Conservation (phyloP, 2,113 vertebrate genomes). For the Ameiurus melas region DNA sequence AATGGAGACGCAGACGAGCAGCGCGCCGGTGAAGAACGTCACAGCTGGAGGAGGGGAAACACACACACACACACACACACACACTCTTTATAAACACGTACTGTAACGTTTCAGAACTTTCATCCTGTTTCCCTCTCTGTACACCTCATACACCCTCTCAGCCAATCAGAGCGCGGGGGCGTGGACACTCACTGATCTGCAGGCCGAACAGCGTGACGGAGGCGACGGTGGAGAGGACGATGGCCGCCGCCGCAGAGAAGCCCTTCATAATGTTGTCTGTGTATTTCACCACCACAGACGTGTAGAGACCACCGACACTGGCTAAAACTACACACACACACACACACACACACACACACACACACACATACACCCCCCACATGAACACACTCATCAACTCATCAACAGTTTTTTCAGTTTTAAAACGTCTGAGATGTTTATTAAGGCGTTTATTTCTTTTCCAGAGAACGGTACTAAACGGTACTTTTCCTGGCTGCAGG, state of each 20-base stretch:
- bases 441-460: too few relatives aligned
- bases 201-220: constrained; percentile 91
- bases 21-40: constrained; percentile 80
- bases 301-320: constrained; percentile 94
- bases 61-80: constrained; percentile 30
- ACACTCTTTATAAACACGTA: not conserved
- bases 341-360: constrained; percentile 1
- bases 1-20: constrained; percentile 93
- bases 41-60: constrained; percentile 71
- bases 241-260: constrained; percentile 93
- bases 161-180: not conserved
- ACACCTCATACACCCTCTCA: not conserved
- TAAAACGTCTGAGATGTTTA: too few relatives aligned
- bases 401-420: too few relatives aligned
- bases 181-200: constrained; percentile 86
- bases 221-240: constrained; percentile 93
- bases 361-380: not conserved
- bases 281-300: constrained; percentile 95
- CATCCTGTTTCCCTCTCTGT: not conserved
- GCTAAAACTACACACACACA: constrained; percentile 79
- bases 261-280: constrained; percentile 99
- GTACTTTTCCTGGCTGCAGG: too few relatives aligned
- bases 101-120: not conserved
- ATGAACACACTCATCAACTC: not conserved
- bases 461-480: too few relatives aligned